These are phyloP conservation scores for Tinea trinotella DNA, from an alignment of 2,888 invertebrate genomes.

Conservation along the genomic window DNA sequence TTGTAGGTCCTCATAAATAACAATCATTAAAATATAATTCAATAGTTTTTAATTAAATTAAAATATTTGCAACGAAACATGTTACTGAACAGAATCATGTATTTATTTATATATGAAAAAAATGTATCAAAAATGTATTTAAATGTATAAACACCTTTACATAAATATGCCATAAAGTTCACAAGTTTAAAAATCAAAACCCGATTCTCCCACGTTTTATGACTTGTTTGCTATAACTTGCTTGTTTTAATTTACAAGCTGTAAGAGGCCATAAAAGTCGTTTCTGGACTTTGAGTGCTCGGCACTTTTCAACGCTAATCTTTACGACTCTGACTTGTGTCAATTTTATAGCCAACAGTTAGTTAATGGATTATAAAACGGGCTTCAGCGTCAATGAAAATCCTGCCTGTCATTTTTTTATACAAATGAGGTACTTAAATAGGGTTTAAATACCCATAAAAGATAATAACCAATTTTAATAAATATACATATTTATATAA, in stretches of 20 bases:
- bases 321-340: constrained; percentile 44
- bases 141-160: too few species aligned
- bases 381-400: constrained; percentile 22
- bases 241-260: constrained; percentile 20
- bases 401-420: not conserved
- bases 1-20: too few species aligned
- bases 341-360: constrained; percentile 48
- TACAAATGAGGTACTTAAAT: not conserved
- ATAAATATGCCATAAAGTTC: too few species aligned
- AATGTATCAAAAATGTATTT: too few species aligned
- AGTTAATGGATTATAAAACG: constrained; percentile 42
- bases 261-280: constrained; percentile 19
- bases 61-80: too few species aligned
- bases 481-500: too few species aligned
- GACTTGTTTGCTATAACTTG: constrained; percentile 15
- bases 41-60: too few species aligned
- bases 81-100: too few species aligned
- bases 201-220: constrained; percentile 6
- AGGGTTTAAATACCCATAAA: not conserved
- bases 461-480: too few species aligned
- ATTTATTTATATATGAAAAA: too few species aligned
- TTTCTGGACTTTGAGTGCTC: constrained; percentile 14
- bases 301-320: constrained; percentile 33
- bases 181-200: not conserved
- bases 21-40: too few species aligned